phyloP scores from a whole-genome alignment of 2,888 invertebrate species.

The Crioceris asparagi region DNA sequence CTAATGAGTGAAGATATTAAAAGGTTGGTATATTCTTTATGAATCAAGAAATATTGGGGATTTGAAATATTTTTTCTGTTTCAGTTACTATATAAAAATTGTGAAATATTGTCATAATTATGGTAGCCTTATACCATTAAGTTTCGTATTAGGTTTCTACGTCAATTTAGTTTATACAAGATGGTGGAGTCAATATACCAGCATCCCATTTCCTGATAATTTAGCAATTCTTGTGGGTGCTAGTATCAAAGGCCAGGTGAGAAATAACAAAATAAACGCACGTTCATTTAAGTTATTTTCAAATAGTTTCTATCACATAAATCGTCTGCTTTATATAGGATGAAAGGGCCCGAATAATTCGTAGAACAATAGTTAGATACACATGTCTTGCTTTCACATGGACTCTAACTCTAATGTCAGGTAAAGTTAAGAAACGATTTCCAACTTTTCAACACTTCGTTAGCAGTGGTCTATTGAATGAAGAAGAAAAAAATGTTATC shows the following conservation, averaged over 20 bases:
- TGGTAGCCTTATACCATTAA: conserved; percentile 79
- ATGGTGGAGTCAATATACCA: conserved; percentile 79
- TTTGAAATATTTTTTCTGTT: conserved; percentile 3
- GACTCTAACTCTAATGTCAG: conserved; percentile 74
- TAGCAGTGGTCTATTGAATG: conserved; percentile 67
- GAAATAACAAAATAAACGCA: too few species aligned
- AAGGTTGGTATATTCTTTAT: conserved; percentile 53
- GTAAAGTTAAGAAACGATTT: conserved; percentile 80
- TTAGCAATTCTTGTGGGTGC: conserved; percentile 72
- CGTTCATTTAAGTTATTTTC: too few species aligned
- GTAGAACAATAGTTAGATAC: conserved; percentile 69
- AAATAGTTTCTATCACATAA: too few species aligned
- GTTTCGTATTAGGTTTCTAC: conserved; percentile 89
- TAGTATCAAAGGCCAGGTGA: conserved; percentile 63
- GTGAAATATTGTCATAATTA: conserved; percentile 75
- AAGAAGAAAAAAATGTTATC: conserved; percentile 69
- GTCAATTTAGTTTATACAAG: conserved; percentile 84
- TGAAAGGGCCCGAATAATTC: conserved; percentile 64
- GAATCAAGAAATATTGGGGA: conserved; percentile 3
- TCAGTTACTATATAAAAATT: conserved; percentile 66
- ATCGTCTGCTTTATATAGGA: too few species aligned
- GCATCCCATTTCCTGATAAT: conserved; percentile 77
- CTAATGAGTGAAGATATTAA: conserved; percentile 55
- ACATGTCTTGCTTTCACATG: conserved; percentile 73
- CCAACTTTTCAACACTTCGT: conserved; percentile 71